Conservation (phyloP, 2,113 vertebrate species). For the Tenrec ecaudatus region DNA sequence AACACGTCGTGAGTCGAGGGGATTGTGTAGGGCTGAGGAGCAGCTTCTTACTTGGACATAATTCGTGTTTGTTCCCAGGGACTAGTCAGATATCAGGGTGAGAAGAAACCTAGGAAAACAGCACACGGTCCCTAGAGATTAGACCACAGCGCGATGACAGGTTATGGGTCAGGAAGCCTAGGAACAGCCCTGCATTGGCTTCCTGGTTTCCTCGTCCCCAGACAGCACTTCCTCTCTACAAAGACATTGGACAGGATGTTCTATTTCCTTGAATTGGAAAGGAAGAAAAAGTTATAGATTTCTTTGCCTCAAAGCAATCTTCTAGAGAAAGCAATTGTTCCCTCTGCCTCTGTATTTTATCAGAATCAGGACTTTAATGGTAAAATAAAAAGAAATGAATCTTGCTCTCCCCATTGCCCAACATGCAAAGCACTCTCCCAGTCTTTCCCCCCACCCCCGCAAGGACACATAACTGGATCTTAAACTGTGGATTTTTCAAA, state of each 20-base stretch:
- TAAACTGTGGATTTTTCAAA: slow-evolving; percentile 59
- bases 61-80: slow-evolving; percentile 66
- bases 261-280: slow-evolving; percentile 63
- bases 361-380: slow-evolving; percentile 76
- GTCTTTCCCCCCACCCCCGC: slow-evolving; percentile 7
- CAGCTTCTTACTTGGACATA: slow-evolving; percentile 50
- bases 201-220: slow-evolving; percentile 65
- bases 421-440: not conserved
- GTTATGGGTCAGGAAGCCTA: slow-evolving; percentile 36
- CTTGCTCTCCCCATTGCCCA: slow-evolving; percentile 51
- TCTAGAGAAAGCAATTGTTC: slow-evolving; percentile 80
- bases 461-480: slow-evolving; percentile 47
- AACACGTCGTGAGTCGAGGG: slow-evolving; percentile 32
- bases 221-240: slow-evolving; percentile 72
- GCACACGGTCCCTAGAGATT: slow-evolving; percentile 41
- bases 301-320: slow-evolving; percentile 79
- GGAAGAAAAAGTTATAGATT: slow-evolving; percentile 73
- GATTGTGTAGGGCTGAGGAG: slow-evolving; percentile 50
- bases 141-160: slow-evolving; percentile 21
- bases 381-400: slow-evolving; percentile 76
- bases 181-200: slow-evolving; percentile 43
- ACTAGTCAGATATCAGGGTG: slow-evolving; percentile 68
- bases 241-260: slow-evolving; percentile 66
- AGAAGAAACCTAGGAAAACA: slow-evolving; percentile 34
- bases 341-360: slow-evolving; percentile 76